Base-by-base conservation (phyloP, 2,113 vertebrate species). In the Rhombomys opimus region DNA sequence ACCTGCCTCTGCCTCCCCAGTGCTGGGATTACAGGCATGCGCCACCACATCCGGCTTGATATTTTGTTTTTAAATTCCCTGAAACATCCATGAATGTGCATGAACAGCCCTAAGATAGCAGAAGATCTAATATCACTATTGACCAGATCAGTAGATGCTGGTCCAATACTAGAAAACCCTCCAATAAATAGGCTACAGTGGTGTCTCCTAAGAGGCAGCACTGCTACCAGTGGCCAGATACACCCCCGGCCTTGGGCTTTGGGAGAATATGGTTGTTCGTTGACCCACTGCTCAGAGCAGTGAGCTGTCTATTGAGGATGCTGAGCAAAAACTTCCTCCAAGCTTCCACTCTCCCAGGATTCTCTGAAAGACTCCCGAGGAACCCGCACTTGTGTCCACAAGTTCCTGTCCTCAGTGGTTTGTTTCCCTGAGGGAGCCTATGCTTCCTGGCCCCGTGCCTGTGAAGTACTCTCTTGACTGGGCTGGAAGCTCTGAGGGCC, bases 21-120 rank as follows among this genome's bases (percentile, higher is more conserved):
- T 46, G 46, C 46, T 46, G 46, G 46, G 46, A 46, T 46, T 46
- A 46, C 46, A 46, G 46, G 46, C 46, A 46, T 46, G 46, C 46
- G 46, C 46, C 46, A 46, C 46, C 46, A 46, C 5, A 46, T 46
- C 46, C 46, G 46, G 46, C 46, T 46, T 46, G 46, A 46, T 46
- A 46, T 46, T 46, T 46, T 46, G 46, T 46, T 46, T 89, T 87
- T 93, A 70, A 97, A 93, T 97, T 95, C 15, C 65, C 41, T 95
- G 46, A 90, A 84, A 68, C 75, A 88, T 97, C 87, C n/a, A 87
- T 25, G 91, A 80, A 50, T 50, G 27, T 3, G 7, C 95, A 20
- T 91, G 87, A 80, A 90, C 20, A 91, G 30, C 85, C 92, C 95
- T 57, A 78, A 75, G 27, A 87, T 32, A 23, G 41, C 23, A 93